Conservation (phyloP, 2,888 invertebrate genomes). For the Pristionchus japonicus region DNA sequence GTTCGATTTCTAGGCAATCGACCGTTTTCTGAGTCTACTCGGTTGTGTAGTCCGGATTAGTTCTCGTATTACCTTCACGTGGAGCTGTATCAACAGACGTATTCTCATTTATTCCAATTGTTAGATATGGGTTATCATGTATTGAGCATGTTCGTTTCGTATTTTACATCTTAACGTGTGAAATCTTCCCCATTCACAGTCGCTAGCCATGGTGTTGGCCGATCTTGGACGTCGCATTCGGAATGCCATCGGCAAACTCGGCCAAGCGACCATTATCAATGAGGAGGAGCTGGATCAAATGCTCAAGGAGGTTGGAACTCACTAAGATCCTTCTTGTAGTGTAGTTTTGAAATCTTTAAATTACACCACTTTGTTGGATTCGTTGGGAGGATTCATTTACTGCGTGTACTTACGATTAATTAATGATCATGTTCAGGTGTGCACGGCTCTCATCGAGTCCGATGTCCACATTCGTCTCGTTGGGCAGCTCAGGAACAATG, state of each 20-base stretch:
- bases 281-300: conserved; percentile 94
- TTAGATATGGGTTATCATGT: too few relatives aligned
- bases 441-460: conserved; percentile 95
- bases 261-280: conserved; percentile 78
- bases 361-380: too few relatives aligned
- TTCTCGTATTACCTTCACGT: too few relatives aligned
- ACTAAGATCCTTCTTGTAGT: not conserved
- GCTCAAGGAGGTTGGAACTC: conserved; percentile 82
- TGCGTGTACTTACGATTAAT: not conserved
- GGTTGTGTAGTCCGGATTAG: too few relatives aligned
- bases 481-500: conserved; percentile 96
- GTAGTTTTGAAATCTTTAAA: not conserved
- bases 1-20: too few relatives aligned
- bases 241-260: conserved; percentile 94
- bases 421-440: conserved; percentile 80
- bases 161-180: too few relatives aligned
- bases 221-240: conserved; percentile 99
- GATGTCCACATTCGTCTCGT: conserved; percentile 95
- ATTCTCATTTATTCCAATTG: too few relatives aligned
- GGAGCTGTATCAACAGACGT: too few relatives aligned
- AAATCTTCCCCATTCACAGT: not conserved
- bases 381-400: not conserved
- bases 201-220: conserved; percentile 91
- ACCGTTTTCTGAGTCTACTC: too few relatives aligned
- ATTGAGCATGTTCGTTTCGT: too few relatives aligned